Base-by-base conservation (phyloP, 2,113 vertebrate genomes). In the Chiloscyllium plagiosum region DNA sequence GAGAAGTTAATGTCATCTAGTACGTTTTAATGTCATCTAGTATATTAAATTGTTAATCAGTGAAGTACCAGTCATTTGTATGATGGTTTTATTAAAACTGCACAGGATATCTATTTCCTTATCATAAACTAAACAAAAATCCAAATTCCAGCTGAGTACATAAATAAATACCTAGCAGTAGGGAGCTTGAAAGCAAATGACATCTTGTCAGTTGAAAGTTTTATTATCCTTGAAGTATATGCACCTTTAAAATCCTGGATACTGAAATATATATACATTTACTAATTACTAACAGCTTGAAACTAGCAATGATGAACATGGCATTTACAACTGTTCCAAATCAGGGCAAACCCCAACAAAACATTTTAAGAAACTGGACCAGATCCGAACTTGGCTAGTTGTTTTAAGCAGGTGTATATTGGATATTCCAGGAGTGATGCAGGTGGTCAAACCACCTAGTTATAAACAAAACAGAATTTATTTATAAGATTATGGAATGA, bases 261-360 rank as follows among this genome's bases (percentile, higher is more conserved):
- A 22, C 33, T 37, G 90, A 93, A 93, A 93, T 92, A 86, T 26
- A 47, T 86, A 33, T 26, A 92, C 29, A 65, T 92, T 92, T 92
- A 92, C 22, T 66, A 93, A 68, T 93, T 66, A 20, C 68, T 68
- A 92, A n/a, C 90, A 93, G 90, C 37, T 93, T 65, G 65, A 66
- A 42, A 92, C 90, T 66, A 68, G 20, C n/a, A 65, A 93, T 37
- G n/a, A 68, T 37, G 56, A 68, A 68, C 65, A 68, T 93, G 90
- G 65, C 20, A 93, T 93, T 68, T 66, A 65, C 29, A 47, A 47
- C 42, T 47, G 42, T 47, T 47, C 0, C 42, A 47, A 47, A 47
- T 47, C 42, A 47, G 42, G 42, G 42, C 42, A 47, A 1, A 47
- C 42, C 42, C 42, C 42, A 47, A 47, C 42, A 47, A 47, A 47